A percentile compares a stretch with the other conserved stretches of the same genome.
phyloP scores from a whole-genome alignment of 1,140 invertebrate species.

The Dufourea novaeangliae region DNA sequence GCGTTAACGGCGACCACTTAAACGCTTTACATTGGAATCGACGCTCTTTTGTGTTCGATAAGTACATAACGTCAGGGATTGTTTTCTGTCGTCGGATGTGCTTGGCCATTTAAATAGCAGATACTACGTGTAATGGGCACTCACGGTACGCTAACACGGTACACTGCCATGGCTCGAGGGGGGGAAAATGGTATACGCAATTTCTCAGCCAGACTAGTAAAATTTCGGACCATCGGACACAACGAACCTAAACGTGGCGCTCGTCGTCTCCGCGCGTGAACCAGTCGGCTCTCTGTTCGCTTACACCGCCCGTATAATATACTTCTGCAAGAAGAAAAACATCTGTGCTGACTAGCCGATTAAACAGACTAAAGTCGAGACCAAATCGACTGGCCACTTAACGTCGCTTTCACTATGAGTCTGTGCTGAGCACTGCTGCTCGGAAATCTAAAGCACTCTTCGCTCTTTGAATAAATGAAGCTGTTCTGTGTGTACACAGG shows the following conservation, averaged over 20 bases:
- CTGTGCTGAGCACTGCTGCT: too few relatives aligned
- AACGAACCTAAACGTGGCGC: slow-evolving; percentile 1
- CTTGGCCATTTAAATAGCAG: slow-evolving; percentile 38
- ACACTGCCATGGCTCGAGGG: slow-evolving; percentile 39
- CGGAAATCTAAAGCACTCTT: too few relatives aligned
- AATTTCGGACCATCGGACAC: slow-evolving; percentile 44
- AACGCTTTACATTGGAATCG: slow-evolving; percentile 1
- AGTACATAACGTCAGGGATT: slow-evolving; percentile 49
- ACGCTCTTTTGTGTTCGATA: slow-evolving; percentile 13
- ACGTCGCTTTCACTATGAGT: background rate
- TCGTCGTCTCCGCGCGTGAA: slow-evolving; percentile 13
- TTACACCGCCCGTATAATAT: slow-evolving; percentile 16
- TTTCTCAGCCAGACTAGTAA: slow-evolving; percentile 46
- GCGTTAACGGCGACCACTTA: background rate
- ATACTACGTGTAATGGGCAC: slow-evolving; percentile 53
- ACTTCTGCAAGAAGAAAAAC: slow-evolving; percentile 46
- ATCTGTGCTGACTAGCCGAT: slow-evolving; percentile 32
- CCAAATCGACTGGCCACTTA: background rate
- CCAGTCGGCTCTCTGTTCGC: slow-evolving; percentile 8
- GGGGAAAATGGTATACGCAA: slow-evolving; percentile 28
- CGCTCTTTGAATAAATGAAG: too few relatives aligned
- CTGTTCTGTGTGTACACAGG: too few relatives aligned
- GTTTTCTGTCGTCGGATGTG: slow-evolving; percentile 47
- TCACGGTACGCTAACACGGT: slow-evolving; percentile 45
- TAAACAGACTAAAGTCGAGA: background rate